These are phyloP conservation scores for Trachemys scripta DNA, from an alignment of 2,113 vertebrate species.

Conservation along the genomic window DNA sequence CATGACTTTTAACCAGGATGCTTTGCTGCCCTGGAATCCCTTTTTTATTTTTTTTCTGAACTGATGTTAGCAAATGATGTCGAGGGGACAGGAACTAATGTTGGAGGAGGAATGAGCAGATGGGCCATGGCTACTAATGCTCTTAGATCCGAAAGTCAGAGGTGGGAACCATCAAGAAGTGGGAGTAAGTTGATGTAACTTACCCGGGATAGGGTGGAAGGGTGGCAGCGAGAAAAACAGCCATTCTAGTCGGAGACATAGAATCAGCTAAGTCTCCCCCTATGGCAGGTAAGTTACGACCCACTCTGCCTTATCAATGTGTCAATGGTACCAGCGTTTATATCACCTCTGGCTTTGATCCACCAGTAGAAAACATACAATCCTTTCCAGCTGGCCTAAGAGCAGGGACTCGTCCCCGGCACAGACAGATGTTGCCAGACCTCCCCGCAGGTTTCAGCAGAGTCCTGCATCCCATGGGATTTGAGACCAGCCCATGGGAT, in stretches of 20 bases:
- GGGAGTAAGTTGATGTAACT: not conserved
- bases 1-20: not conserved
- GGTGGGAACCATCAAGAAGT: not conserved
- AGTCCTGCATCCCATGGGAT: not conserved
- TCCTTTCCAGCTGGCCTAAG: not conserved
- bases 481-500: too few species aligned
- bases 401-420: too few species aligned
- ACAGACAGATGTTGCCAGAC: not conserved
- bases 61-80: not conserved
- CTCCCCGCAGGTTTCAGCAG: not conserved
- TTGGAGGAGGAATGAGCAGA: not conserved
- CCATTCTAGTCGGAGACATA: not conserved
- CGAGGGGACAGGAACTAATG: not conserved
- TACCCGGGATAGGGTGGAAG: not conserved
- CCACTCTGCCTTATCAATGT: not conserved
- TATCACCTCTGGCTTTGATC: not conserved
- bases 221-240: not conserved
- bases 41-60: too few species aligned
- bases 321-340: not conserved
- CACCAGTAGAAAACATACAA: not conserved
- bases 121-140: not conserved
- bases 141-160: not conserved
- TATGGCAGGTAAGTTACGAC: not conserved
- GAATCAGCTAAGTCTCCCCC: not conserved
- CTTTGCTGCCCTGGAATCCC: fast-evolving